A percentile compares a stretch with the other conserved stretches of the same genome.
These are phyloP conservation scores for Ophioninae sp. DNA, from an alignment of 2,888 invertebrate genomes.

Conservation along the genomic window DNA sequence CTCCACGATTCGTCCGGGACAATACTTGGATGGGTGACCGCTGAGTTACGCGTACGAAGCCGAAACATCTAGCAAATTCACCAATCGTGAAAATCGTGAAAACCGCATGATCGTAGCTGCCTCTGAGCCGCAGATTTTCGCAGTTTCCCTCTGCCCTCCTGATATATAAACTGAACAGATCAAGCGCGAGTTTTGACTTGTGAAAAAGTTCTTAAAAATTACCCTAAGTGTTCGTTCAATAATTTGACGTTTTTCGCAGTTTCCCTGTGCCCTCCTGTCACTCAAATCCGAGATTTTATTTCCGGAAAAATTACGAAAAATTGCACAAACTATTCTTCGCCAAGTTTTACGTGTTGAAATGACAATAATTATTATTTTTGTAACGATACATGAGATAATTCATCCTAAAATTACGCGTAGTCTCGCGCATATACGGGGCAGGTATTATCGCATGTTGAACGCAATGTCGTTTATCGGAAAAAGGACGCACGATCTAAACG, in stretches of 20 bases:
- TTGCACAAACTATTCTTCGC: background rate
- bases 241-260: background rate
- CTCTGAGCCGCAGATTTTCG: background rate
- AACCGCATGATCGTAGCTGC: background rate
- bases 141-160: background rate
- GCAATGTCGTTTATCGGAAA: slow-evolving; percentile 24
- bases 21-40: background rate
- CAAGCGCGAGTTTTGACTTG: background rate
- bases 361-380: background rate
- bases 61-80: background rate
- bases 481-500: slow-evolving; percentile 23
- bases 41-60: background rate
- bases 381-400: background rate
- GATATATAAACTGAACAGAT: background rate
- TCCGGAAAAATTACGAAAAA: background rate
- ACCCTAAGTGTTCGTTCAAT: background rate
- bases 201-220: background rate
- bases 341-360: background rate
- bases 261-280: background rate
- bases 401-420: background rate
- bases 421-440: background rate
- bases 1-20: background rate
- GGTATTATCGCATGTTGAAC: slow-evolving; percentile 6
- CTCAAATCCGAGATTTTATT: background rate
- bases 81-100: background rate